A percentile compares a stretch with the other conserved stretches of the same genome.
These are phyloP conservation scores for Melanotaenia parkinsoni DNA, from an alignment of 2,797 vertebrate species.

Conservation along the genomic window DNA sequence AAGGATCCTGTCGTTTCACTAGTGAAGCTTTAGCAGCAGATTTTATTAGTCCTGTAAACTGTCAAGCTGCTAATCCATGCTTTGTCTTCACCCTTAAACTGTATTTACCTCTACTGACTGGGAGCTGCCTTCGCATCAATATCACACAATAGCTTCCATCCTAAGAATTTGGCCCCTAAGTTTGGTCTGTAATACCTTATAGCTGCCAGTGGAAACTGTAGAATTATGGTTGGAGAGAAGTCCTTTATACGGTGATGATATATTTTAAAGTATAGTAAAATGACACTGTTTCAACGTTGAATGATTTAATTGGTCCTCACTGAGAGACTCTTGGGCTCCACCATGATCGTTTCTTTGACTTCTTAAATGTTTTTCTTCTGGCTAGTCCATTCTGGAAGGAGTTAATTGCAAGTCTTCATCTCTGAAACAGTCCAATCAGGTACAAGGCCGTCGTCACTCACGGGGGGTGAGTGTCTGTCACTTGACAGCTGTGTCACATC, in stretches of 20 bases:
- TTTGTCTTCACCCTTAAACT: background rate
- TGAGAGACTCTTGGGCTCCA: background rate
- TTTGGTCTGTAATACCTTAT: background rate
- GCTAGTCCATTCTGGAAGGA: constrained; percentile 80
- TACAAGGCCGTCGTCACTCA: constrained; percentile 77
- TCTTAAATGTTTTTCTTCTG: constrained; percentile 61
- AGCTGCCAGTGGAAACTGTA: background rate
- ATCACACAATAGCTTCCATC: background rate
- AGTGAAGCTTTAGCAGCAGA: background rate
- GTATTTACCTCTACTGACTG: constrained; percentile 7
- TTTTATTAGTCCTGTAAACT: background rate
- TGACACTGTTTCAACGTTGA: background rate
- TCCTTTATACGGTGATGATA: background rate
- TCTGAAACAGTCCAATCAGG: constrained; percentile 84
- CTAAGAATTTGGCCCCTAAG: background rate
- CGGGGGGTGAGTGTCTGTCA: constrained; percentile 80
- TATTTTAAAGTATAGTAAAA: background rate
- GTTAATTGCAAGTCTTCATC: constrained; percentile 81
- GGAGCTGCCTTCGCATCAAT: background rate
- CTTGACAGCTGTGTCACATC: constrained; percentile 54
- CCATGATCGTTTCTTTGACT: background rate
- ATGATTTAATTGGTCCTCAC: no score
- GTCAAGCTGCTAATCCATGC: constrained; percentile 2
- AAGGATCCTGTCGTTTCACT: background rate
- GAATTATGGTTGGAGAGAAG: no score